Base-by-base conservation (phyloP, 2,113 vertebrate species). In the Pheucticus melanocephalus region DNA sequence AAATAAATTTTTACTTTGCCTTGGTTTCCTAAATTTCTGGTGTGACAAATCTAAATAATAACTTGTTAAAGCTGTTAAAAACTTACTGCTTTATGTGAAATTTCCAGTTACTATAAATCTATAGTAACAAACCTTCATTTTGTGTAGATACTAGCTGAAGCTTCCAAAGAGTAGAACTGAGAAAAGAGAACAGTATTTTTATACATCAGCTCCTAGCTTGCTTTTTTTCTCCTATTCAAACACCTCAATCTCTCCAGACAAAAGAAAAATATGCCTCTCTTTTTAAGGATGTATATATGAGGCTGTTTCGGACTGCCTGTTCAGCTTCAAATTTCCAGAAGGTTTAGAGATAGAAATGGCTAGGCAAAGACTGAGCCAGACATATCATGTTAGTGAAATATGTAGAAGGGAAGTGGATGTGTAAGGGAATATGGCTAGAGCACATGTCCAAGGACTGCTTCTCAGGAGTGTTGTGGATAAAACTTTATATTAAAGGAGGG, bases 1-100 rank as follows among this genome's bases (percentile, higher is more conserved):
- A 97, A 94, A 93, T 93, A 96, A 78, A 96, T 78, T 96, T 95
- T 97, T 97, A 96, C 82, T 97, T 95, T 88, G 69, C 31, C 25
- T 92, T 94, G 56, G 37, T 40, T 70, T 97, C n/a, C 54, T 77
- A 35, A 22, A 66, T 54, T 92, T 95, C 7, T 56, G 37, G 16
- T 79, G 69, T 65, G 56, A 56, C 7, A 20, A 50, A 48, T 56
- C 12, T 40, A 82, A 45, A 18, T 30, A 42, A 19, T 27, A 35
- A 47, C 22, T 40, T 51, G 28, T 47, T 73, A 51, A 78, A 81
- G 16, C 22, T 71, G 4, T 13, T 56, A 11, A 68, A 40, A 20
- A 27, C 6, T 7, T 70, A 9, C 1, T 68, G 20, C 5, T 6
- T 7, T 31, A 0, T n/a, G 8, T 37, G 42, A 69, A 24, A 60